phyloP scores from a whole-genome alignment of 1,140 invertebrate genomes.

The Lepidurus apus region DNA sequence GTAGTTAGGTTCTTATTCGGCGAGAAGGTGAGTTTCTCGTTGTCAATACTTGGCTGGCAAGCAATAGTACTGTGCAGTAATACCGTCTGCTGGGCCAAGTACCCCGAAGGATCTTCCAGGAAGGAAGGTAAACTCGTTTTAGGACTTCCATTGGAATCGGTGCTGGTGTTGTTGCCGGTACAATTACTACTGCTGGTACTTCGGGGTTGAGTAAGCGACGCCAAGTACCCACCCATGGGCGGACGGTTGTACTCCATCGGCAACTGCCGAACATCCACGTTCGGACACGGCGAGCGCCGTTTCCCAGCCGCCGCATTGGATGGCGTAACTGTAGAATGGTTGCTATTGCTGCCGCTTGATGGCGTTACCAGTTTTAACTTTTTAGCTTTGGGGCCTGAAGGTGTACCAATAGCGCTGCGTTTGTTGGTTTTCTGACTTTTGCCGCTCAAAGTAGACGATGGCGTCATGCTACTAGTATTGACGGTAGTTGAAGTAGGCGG shows the following conservation, averaged over 20 bases:
- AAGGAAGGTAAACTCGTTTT: constrained; percentile 58
- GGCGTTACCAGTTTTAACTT: not conserved
- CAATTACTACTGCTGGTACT: constrained; percentile 32
- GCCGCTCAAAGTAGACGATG: not conserved
- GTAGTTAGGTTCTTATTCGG: constrained; percentile 31
- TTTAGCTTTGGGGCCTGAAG: not conserved
- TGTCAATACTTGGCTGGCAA: constrained; percentile 56
- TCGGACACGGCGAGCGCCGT: constrained; percentile 49
- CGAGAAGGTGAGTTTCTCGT: constrained; percentile 31
- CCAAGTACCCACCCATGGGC: constrained; percentile 37
- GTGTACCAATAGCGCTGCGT: not conserved
- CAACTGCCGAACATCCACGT: constrained; percentile 51
- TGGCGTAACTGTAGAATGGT: constrained; percentile 14
- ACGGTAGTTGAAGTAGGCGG: not conserved
- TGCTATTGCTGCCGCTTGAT: not conserved
- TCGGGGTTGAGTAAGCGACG: constrained; percentile 33
- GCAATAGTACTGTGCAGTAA: constrained; percentile 75
- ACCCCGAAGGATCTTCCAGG: constrained; percentile 82
- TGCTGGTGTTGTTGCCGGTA: constrained; percentile 42
- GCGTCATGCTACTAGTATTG: not conserved
- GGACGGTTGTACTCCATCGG: constrained; percentile 45
- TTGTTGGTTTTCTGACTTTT: not conserved
- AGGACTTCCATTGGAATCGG: constrained; percentile 33
- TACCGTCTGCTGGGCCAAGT: constrained; percentile 77
- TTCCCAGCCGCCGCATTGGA: constrained; percentile 35